phyloP scores from a whole-genome alignment of 1,140 invertebrate species.

The Wasmannia auropunctata region DNA sequence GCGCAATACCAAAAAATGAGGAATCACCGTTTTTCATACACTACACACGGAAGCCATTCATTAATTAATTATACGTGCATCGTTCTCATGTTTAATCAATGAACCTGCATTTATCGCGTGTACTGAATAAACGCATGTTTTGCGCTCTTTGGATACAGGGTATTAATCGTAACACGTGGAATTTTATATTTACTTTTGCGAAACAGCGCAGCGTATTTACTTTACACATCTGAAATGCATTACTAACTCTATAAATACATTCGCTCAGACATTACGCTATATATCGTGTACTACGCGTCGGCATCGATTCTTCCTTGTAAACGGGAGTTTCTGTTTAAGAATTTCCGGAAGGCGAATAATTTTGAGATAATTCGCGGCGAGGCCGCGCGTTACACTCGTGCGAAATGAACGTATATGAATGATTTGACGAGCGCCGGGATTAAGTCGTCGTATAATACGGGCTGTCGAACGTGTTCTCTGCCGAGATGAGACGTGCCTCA shows the following conservation, averaged over 20 bases:
- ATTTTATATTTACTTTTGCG: slow-evolving; percentile 54
- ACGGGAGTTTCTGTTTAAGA: background rate
- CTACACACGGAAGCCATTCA: slow-evolving; percentile 55
- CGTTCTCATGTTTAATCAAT: slow-evolving; percentile 60
- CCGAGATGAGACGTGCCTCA: slow-evolving; percentile 11
- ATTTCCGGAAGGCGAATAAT: background rate
- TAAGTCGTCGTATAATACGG: background rate
- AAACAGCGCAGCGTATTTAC: slow-evolving; percentile 12
- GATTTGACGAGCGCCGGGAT: background rate
- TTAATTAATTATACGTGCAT: slow-evolving; percentile 61
- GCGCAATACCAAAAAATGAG: slow-evolving; percentile 59
- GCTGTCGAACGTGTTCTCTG: background rate
- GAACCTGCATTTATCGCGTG: slow-evolving; percentile 57
- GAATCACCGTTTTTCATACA: slow-evolving; percentile 57
- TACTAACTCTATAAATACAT: background rate
- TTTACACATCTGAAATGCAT: slow-evolving; percentile 22
- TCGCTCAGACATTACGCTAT: background rate
- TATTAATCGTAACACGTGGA: slow-evolving; percentile 60
- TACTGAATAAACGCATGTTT: slow-evolving; percentile 57
- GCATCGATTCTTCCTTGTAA: background rate
- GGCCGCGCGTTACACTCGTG: background rate
- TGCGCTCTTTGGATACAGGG: slow-evolving; percentile 37
- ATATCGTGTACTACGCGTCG: too few species aligned
- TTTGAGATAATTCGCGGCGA: background rate
- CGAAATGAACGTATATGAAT: background rate